These are phyloP conservation scores for Drosophila navojoa DNA, from an alignment of 1,140 invertebrate genomes.

Conservation along the genomic window DNA sequence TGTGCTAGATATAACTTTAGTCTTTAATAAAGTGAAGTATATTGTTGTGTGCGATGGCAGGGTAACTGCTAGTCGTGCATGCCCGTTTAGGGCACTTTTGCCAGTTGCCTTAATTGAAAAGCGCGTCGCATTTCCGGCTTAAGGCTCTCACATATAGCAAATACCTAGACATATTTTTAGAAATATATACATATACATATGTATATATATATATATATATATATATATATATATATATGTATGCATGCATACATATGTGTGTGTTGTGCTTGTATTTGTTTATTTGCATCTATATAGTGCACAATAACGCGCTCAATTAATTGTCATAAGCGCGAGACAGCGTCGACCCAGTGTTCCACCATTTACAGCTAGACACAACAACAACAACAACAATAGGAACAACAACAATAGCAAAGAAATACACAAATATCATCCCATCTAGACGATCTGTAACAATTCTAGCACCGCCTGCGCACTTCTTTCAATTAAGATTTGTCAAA, in stretches of 20 bases:
- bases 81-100: neutral
- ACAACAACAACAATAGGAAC: neutral
- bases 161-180: too few species aligned
- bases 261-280: neutral
- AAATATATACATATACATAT: neutral
- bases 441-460: constrained; percentile 11
- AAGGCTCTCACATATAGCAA: constrained; percentile 22
- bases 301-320: constrained; percentile 64
- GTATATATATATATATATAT: neutral
- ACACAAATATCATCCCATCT: neutral
- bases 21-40: too few species aligned
- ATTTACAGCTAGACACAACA: constrained; percentile 18
- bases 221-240: neutral
- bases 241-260: neutral
- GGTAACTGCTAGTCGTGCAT: neutral
- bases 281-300: constrained; percentile 3
- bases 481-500: constrained; percentile 79
- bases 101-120: constrained; percentile 71
- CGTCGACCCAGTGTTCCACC: constrained; percentile 31
- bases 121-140: constrained; percentile 78
- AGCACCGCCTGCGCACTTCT: constrained; percentile 62
- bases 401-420: constrained; percentile 1
- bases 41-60: too few species aligned
- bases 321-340: constrained; percentile 57
- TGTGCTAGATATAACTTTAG: too few species aligned